Conservation (phyloP, 1,140 invertebrate species). For the Alviniconcha marisindica region DNA sequence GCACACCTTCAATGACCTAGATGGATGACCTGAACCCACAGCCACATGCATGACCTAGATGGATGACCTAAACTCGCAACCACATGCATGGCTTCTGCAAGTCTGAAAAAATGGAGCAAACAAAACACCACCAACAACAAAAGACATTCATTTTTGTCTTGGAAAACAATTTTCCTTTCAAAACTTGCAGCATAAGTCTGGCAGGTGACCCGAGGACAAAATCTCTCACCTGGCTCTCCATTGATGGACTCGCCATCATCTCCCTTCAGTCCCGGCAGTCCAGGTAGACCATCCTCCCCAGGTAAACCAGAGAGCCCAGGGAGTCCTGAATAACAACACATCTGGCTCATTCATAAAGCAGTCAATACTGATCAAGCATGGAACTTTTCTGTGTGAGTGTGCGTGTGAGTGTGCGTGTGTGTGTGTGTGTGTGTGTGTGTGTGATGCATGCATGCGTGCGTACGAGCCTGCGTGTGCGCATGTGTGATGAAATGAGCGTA, state of each 20-base stretch:
- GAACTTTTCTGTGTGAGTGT: neutral
- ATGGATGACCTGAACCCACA: too few relatives aligned
- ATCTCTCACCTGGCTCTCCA: neutral
- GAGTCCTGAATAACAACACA: neutral
- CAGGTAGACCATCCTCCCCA: slow-evolving; percentile 3
- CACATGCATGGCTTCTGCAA: too few relatives aligned
- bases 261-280: neutral
- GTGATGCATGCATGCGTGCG: neutral
- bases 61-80: too few relatives aligned
- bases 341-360: neutral
- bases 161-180: too few relatives aligned
- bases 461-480: neutral
- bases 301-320: neutral
- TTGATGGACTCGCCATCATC: neutral
- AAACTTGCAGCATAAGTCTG: too few relatives aligned
- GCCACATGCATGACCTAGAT: too few relatives aligned
- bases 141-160: too few relatives aligned
- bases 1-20: too few relatives aligned
- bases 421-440: neutral
- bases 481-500: too few relatives aligned
- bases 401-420: neutral
- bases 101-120: too few relatives aligned
- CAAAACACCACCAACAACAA: too few relatives aligned
- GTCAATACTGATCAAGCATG: neutral
- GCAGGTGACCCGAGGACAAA: too few relatives aligned